Conservation (phyloP, 2,797 vertebrate genomes). For the Amniataba percoides region DNA sequence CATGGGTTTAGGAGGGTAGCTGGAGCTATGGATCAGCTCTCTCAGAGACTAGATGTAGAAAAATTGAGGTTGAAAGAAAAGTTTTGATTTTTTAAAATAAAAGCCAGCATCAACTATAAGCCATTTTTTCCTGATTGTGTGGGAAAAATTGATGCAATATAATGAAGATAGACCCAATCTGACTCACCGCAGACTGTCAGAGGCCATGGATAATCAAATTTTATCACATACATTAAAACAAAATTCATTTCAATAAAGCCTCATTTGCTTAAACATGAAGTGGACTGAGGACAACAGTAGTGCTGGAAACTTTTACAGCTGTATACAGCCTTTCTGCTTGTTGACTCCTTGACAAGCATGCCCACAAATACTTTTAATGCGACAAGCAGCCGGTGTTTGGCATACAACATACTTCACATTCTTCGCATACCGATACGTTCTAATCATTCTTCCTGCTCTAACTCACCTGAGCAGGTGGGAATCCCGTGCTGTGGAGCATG, state of each 20-base stretch:
- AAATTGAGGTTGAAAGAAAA: constrained; percentile 5
- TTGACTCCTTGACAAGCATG: background rate
- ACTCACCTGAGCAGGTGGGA: constrained; percentile 78
- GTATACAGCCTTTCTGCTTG: background rate
- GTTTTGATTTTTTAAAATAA: background rate
- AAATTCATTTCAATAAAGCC: background rate
- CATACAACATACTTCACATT: background rate
- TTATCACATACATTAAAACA: background rate
- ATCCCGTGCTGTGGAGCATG: constrained; percentile 76
- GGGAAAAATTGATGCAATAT: background rate
- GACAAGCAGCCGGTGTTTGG: background rate
- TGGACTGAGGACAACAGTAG: background rate
- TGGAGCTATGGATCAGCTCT: constrained; percentile 80
- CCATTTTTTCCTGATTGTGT: background rate
- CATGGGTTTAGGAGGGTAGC: constrained; percentile 78
- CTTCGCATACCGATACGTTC: background rate
- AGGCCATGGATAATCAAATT: background rate
- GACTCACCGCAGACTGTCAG: background rate
- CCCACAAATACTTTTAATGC: background rate
- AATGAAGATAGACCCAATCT: background rate
- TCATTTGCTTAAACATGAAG: background rate
- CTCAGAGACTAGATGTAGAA: constrained; percentile 77
- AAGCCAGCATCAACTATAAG: background rate
- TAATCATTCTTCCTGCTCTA: background rate
- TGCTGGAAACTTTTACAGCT: background rate